Conservation (phyloP, 1,140 invertebrate genomes). For the Drosophila sp. region DNA sequence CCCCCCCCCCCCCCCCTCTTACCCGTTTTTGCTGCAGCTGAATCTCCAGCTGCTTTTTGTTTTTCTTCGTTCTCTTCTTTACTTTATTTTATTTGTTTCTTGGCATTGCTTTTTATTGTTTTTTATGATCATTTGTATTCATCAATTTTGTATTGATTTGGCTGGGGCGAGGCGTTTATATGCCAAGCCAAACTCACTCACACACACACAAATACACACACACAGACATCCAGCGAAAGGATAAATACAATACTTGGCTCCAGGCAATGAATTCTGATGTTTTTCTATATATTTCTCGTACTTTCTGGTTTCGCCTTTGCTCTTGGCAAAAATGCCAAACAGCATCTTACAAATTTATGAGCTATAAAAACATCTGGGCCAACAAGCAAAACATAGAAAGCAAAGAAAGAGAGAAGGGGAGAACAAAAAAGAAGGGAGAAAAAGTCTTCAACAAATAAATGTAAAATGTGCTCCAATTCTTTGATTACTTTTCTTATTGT, state of each 20-base stretch:
- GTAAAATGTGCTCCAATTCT: slow-evolving; percentile 65
- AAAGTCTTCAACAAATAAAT: slow-evolving; percentile 39
- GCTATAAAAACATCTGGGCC: slow-evolving; percentile 80
- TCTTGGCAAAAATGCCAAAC: slow-evolving; percentile 55
- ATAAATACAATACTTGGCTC: slow-evolving; percentile 67
- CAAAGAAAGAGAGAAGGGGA: not conserved
- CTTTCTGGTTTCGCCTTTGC: slow-evolving; percentile 11
- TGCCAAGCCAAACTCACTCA: slow-evolving; percentile 37
- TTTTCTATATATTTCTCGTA: slow-evolving; percentile 44
- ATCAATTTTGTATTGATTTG: slow-evolving; percentile 81
- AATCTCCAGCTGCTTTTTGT: slow-evolving; percentile 47
- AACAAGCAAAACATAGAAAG: not conserved
- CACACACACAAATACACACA: slow-evolving; percentile 9
- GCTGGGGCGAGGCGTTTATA: slow-evolving; percentile 40
- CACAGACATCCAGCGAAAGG: slow-evolving; percentile 52
- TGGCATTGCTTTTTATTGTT: slow-evolving; percentile 81
- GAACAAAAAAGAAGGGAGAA: not conserved
- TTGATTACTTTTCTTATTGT: slow-evolving; percentile 81
- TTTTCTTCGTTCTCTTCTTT: slow-evolving; percentile 12
- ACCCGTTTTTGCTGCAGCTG: not conserved
- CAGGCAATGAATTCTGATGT: slow-evolving; percentile 76
- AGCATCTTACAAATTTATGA: slow-evolving; percentile 81
- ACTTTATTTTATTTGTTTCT: slow-evolving; percentile 46
- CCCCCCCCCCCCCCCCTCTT: not conserved
- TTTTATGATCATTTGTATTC: slow-evolving; percentile 82